These are phyloP conservation scores for Falco columbarius DNA, from an alignment of 2,797 vertebrate species.

Conservation along the genomic window DNA sequence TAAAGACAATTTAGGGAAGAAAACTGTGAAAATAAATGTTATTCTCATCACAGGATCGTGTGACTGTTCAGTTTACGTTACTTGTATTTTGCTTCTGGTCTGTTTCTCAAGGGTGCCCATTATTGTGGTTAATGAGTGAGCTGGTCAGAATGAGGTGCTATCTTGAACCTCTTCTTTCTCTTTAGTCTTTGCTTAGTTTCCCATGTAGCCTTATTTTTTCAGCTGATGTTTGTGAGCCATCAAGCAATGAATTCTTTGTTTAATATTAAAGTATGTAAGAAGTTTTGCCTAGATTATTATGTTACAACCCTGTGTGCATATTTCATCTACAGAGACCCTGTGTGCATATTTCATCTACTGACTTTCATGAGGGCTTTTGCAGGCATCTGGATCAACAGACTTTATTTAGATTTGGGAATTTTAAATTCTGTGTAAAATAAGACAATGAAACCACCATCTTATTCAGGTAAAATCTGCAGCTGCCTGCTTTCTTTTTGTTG, in stretches of 20 bases:
- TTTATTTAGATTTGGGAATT: slow-evolving; percentile 6
- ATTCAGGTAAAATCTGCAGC: not conserved
- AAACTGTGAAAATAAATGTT: not conserved
- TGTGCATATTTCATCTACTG: not conserved
- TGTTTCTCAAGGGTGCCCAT: not conserved
- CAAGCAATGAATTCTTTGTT: not conserved
- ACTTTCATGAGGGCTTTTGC: not conserved
- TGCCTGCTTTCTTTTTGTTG: not conserved
- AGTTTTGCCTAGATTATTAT: not conserved
- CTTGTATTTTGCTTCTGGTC: not conserved
- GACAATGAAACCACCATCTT: not conserved
- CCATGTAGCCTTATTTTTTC: not conserved
- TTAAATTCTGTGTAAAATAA: not conserved
- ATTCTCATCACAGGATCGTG: not conserved
- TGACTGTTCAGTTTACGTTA: not conserved
- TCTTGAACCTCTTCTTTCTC: not conserved
- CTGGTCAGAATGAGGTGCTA: not conserved
- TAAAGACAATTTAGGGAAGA: not conserved
- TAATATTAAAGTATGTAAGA: not conserved
- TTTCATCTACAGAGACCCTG: not conserved
- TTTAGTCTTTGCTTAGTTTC: not conserved
- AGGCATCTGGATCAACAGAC: not conserved
- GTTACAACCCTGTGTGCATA: not conserved
- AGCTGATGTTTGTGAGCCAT: not conserved
- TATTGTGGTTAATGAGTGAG: not conserved